Percentiles rank a stretch among this genome's conserved stretches.
Conservation (phyloP, 1,140 invertebrate species). For the Diachasma alloeum region DNA sequence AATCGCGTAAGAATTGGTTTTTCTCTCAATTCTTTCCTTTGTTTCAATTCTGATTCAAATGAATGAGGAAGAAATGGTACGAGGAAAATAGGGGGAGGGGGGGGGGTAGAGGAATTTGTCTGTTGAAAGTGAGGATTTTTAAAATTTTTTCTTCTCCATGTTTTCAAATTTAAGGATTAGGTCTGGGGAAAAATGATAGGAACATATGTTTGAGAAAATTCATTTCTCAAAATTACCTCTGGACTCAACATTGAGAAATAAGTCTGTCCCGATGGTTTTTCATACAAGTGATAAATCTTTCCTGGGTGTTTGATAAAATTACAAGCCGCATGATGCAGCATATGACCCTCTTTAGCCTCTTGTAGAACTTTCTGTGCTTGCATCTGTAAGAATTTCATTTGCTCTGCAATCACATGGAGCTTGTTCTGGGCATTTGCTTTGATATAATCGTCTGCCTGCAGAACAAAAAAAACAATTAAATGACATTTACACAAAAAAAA, state of each 20-base stretch:
- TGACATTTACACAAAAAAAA: not conserved
- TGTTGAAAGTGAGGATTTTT: no score
- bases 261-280: conserved; percentile 69
- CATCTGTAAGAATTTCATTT: conserved; percentile 72
- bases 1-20: no score
- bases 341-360: conserved; percentile 69
- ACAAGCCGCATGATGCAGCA: conserved; percentile 74
- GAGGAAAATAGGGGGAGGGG: no score
- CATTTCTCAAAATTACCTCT: conserved; percentile 58
- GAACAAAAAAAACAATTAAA: not conserved
- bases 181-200: no score
- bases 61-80: no score
- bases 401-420: conserved; percentile 74
- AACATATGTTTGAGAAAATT: no score
- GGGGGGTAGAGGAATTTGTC: no score
- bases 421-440: conserved; percentile 71
- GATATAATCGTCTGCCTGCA: conserved; percentile 70
- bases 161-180: no score
- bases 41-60: no score
- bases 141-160: no score
- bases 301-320: conserved; percentile 79
- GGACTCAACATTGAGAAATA: conserved; percentile 81
- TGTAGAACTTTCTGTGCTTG: conserved; percentile 72
- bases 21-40: no score
- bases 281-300: conserved; percentile 76